These are phyloP conservation scores for Tolmerus cingulatus DNA, from an alignment of 2,888 invertebrate species.

Conservation along the genomic window DNA sequence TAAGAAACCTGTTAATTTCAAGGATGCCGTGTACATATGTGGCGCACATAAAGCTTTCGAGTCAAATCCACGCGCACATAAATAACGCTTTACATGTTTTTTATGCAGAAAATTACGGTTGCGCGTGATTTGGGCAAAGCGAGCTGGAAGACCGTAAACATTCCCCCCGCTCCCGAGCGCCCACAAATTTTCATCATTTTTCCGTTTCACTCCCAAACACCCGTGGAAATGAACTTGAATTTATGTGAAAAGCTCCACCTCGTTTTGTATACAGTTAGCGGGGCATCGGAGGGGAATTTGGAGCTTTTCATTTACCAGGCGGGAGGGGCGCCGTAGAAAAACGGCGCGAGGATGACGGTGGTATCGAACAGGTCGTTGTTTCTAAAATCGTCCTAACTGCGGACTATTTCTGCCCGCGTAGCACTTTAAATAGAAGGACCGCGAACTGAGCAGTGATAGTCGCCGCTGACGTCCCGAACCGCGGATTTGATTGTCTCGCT, in stretches of 20 bases:
- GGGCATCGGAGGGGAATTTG: not conserved
- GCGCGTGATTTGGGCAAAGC: constrained; percentile 4
- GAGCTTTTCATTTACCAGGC: not conserved
- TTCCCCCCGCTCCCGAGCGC: not conserved
- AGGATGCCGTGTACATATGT: not conserved
- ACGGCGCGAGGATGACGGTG: not conserved
- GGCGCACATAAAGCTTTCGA: constrained; percentile 4
- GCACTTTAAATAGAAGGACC: not conserved
- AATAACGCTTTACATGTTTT: constrained; percentile 8
- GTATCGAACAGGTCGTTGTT: constrained; percentile 44
- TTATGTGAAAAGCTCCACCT: constrained; percentile 19
- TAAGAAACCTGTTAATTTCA: constrained; percentile 27
- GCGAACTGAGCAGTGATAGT: not conserved
- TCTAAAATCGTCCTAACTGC: constrained; percentile 30
- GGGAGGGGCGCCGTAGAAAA: not conserved
- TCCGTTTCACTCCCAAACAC: not conserved
- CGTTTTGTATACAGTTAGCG: not conserved
- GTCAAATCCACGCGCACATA: constrained; percentile 11
- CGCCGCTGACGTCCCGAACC: not conserved
- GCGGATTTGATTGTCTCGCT: not conserved
- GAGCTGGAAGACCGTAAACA: constrained; percentile 12
- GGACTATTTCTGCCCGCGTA: constrained; percentile 3
- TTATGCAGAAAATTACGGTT: constrained; percentile 16
- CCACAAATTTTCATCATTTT: not conserved
- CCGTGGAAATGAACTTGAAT: constrained; percentile 44